Evolutionary conservation across 2,888 invertebrate species (phyloP).

Genomic region (Ellobium chinense): DNA sequence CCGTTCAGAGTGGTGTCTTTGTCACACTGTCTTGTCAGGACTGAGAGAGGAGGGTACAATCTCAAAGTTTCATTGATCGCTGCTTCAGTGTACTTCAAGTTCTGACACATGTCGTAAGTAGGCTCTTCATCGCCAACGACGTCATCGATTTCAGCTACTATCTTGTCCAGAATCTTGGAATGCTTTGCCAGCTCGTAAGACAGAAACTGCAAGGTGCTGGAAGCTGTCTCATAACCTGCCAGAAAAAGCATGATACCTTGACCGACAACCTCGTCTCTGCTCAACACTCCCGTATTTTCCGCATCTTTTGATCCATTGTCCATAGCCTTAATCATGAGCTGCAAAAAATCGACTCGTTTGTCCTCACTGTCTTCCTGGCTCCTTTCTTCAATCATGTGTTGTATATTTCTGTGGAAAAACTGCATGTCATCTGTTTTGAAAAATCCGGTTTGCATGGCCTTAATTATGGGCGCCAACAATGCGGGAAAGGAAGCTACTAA

Average conservation of each 20-base stretch:
- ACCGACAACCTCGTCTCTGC: slow-evolving; percentile 36
- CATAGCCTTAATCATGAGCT: slow-evolving; percentile 44
- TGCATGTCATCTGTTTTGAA: slow-evolving; percentile 31
- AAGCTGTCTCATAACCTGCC: slow-evolving; percentile 49
- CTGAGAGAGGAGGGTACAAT: slow-evolving; percentile 34
- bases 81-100: slow-evolving; percentile 29
- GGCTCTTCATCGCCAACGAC: slow-evolving; percentile 10
- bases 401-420: slow-evolving; percentile 2
- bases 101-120: slow-evolving; percentile 17
- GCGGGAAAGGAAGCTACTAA: neutral
- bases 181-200: slow-evolving; percentile 35
- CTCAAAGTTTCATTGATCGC: slow-evolving; percentile 28
- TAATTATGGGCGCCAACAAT: neutral
- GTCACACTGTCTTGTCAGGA: neutral
- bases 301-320: neutral
- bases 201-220: slow-evolving; percentile 47
- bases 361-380: neutral
- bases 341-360: slow-evolving; percentile 43
- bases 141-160: slow-evolving; percentile 15
- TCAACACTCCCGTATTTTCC: slow-evolving; percentile 12
- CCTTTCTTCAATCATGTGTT: slow-evolving; percentile 15
- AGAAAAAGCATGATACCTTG: slow-evolving; percentile 48
- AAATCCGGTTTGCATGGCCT: neutral
- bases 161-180: slow-evolving; percentile 3
- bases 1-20: slow-evolving; percentile 13